phyloP scores from a whole-genome alignment of 2,113 vertebrate species.

The Caranx ignobilis region DNA sequence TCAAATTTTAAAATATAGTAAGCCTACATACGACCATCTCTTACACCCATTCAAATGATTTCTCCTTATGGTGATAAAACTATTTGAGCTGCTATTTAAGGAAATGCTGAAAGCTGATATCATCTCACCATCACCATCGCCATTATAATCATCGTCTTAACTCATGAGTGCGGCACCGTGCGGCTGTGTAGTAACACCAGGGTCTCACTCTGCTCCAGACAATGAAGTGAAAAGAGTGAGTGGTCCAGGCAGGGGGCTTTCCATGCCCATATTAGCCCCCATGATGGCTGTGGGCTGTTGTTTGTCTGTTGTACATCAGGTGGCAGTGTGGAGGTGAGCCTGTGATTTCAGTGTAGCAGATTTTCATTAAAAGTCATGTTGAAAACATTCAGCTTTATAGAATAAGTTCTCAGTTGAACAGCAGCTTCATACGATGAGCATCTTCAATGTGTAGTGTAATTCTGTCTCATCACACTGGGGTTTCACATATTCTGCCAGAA shows the following conservation, averaged over 20 bases:
- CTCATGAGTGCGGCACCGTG: background rate
- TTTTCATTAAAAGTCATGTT: background rate
- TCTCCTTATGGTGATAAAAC: slow-evolving; percentile 65
- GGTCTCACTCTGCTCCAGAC: slow-evolving; percentile 20
- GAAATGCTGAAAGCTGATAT: slow-evolving; percentile 46
- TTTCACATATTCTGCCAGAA: background rate
- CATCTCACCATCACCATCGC: slow-evolving; percentile 24
- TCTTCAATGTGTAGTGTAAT: background rate
- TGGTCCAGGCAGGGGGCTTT: slow-evolving; percentile 13
- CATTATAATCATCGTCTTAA: slow-evolving; percentile 16
- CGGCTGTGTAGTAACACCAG: slow-evolving; percentile 1
- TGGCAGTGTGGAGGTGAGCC: slow-evolving; percentile 56
- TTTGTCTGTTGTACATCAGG: slow-evolving; percentile 34
- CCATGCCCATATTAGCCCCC: slow-evolving; percentile 33
- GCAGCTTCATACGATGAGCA: background rate
- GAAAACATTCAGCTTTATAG: background rate
- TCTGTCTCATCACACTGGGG: background rate
- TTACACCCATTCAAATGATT: slow-evolving; percentile 50
- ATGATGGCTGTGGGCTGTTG: background rate
- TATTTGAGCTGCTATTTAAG: slow-evolving; percentile 64
- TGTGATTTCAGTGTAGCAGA: background rate
- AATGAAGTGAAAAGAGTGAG: slow-evolving; percentile 28
- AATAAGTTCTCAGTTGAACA: background rate
- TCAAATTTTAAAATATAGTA: slow-evolving; percentile 5
- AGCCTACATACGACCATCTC: background rate